phyloP scores from a whole-genome alignment of 2,113 vertebrate genomes.

The Chlamydotis undulata region DNA sequence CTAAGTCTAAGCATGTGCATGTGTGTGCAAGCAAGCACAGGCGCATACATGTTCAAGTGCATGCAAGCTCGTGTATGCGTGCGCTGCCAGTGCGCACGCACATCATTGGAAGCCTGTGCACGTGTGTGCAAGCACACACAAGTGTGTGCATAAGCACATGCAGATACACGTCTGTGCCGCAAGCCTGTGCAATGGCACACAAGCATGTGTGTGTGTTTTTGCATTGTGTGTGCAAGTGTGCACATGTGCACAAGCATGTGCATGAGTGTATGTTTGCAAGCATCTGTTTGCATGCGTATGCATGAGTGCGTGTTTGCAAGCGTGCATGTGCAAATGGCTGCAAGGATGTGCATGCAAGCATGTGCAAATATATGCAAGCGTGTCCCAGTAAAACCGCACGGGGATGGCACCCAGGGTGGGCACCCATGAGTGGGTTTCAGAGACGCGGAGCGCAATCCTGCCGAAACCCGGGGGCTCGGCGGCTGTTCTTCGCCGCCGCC shows the following conservation, averaged over 20 bases:
- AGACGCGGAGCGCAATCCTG: not conserved
- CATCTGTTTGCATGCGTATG: too few relatives aligned
- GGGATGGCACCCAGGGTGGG: not conserved
- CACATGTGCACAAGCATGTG: too few relatives aligned
- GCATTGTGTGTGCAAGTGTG: too few relatives aligned
- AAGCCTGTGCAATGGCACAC: too few relatives aligned
- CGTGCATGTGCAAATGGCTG: not conserved
- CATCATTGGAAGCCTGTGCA: too few relatives aligned
- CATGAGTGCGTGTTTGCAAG: too few relatives aligned
- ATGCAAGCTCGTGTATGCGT: not conserved
- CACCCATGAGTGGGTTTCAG: not conserved
- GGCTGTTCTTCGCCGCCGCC: not conserved
- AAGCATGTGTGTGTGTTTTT: too few relatives aligned
- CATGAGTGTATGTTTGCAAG: not conserved
- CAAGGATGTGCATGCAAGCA: rapidly evolving
- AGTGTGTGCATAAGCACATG: too few relatives aligned
- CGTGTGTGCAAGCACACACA: too few relatives aligned
- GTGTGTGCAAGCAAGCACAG: not conserved
- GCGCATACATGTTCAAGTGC: not conserved
- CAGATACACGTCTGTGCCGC: too few relatives aligned
- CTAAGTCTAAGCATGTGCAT: not conserved
- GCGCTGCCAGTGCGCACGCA: too few relatives aligned
- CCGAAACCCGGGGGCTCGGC: not conserved
- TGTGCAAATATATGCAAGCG: rapidly evolving
- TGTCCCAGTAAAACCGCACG: not conserved